These are phyloP conservation scores for Pomacea canaliculata DNA, from an alignment of 2,888 invertebrate species.

Conservation along the genomic window DNA sequence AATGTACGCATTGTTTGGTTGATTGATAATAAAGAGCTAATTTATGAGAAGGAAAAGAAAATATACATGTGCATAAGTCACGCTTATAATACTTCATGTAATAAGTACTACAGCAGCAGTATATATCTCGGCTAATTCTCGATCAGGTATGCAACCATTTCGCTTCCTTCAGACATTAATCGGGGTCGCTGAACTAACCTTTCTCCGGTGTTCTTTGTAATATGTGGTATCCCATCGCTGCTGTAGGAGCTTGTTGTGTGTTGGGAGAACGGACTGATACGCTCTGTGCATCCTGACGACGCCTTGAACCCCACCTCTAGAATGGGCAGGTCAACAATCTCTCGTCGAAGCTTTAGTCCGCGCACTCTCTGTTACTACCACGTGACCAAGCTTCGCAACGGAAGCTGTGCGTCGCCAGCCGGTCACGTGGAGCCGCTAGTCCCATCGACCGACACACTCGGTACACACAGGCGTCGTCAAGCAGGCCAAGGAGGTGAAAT, in stretches of 20 bases:
- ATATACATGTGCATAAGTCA: too few species aligned
- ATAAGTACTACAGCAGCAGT: not conserved
- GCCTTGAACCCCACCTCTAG: not conserved
- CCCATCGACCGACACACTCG: too few species aligned
- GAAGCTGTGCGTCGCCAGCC: not conserved
- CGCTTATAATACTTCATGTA: too few species aligned
- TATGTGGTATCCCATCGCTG: slow-evolving; percentile 68
- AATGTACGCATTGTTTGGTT: too few species aligned
- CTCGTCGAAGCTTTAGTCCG: not conserved
- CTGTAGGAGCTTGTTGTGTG: slow-evolving; percentile 67
- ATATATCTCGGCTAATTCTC: not conserved
- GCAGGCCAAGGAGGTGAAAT: too few species aligned
- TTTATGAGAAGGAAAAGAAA: too few species aligned
- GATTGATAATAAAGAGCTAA: too few species aligned
- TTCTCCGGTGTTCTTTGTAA: slow-evolving; percentile 65
- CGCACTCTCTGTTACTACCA: slow-evolving; percentile 12
- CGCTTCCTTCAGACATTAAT: not conserved
- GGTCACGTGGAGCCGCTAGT: too few species aligned
- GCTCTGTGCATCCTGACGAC: slow-evolving; percentile 61
- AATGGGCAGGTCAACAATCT: not conserved
- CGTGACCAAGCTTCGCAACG: slow-evolving; percentile 10
- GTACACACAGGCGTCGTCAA: too few species aligned
- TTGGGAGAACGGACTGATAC: slow-evolving; percentile 67
- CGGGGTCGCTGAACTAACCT: slow-evolving; percentile 53
- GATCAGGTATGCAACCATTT: not conserved